phyloP scores from a whole-genome alignment of 37 sponge, comb jelly and placozoan genomes.

The Haliclona indistincta region DNA sequence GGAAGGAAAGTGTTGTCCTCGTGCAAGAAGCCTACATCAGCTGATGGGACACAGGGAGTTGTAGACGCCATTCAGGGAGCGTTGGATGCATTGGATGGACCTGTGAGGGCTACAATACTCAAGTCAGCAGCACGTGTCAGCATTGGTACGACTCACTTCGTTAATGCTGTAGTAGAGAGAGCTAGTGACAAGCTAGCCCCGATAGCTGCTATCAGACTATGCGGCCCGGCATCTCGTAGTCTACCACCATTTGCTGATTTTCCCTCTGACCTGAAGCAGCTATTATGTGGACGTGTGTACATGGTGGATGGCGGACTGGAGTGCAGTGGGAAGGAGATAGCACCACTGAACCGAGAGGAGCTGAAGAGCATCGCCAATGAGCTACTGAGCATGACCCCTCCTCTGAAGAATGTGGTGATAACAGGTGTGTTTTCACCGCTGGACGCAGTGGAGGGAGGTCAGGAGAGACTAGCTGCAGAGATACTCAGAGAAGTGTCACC shows the following conservation, averaged over 20 bases:
- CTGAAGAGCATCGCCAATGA: conserved; percentile 5
- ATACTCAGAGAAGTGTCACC: conserved; percentile 43
- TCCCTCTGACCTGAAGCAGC: conserved; percentile 42
- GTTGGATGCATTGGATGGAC: not conserved
- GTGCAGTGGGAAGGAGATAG: conserved; percentile 41
- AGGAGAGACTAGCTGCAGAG: conserved; percentile 52
- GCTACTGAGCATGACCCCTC: conserved; percentile 21
- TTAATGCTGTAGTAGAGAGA: conserved; percentile 77
- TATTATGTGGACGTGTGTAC: conserved; percentile 20
- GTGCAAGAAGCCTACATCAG: conserved; percentile 58
- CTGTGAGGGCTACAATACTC: not conserved
- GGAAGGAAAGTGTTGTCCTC: conserved; percentile 38
- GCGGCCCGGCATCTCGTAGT: conserved; percentile 56
- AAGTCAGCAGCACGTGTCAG: conserved; percentile 67
- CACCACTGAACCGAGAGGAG: conserved; percentile 39
- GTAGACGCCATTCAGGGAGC: conserved; percentile 48
- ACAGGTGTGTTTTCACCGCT: conserved; percentile 78
- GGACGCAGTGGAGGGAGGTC: conserved; percentile 21
- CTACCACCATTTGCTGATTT: conserved; percentile 85
- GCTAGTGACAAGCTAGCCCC: conserved; percentile 26
- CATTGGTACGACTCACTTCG: conserved; percentile 90
- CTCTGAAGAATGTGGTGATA: conserved; percentile 64
- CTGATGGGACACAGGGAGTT: conserved; percentile 58
- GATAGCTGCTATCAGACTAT: conserved; percentile 76
- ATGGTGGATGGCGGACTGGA: conserved; percentile 73